These are phyloP conservation scores for Pseudomyrmex sp. DNA, from an alignment of 1,140 invertebrate species.

Conservation along the genomic window DNA sequence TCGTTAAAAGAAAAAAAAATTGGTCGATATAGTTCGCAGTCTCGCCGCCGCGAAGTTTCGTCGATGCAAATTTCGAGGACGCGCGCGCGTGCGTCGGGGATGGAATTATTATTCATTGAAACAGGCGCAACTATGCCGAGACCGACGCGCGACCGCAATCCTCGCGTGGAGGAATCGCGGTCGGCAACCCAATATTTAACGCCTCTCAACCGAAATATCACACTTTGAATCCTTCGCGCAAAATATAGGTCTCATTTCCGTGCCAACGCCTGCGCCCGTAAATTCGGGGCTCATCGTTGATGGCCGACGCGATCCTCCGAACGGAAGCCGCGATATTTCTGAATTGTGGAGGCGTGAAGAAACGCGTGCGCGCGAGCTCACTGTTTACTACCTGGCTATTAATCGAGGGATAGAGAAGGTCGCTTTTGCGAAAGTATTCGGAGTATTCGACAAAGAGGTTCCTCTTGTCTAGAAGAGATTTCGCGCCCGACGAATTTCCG, in stretches of 20 bases:
- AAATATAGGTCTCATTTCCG: constrained; percentile 50
- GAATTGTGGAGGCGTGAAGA: constrained; percentile 41
- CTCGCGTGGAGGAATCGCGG: constrained; percentile 45
- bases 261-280: constrained; percentile 43
- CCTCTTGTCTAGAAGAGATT: too few relatives aligned
- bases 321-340: constrained; percentile 54
- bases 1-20: not conserved
- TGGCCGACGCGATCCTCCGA: constrained; percentile 18
- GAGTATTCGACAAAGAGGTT: too few relatives aligned
- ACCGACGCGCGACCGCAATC: constrained; percentile 9
- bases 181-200: constrained; percentile 59
- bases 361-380: not conserved
- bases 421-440: too few relatives aligned
- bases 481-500: too few relatives aligned
- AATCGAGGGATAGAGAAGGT: not conserved
- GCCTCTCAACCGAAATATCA: constrained; percentile 47
- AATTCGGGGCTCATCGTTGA: constrained; percentile 11
- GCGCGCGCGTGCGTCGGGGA: not conserved
- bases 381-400: constrained; percentile 25
- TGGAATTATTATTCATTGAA: not conserved
- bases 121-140: not conserved
- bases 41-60: too few relatives aligned
- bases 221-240: constrained; percentile 32
- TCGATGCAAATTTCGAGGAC: too few relatives aligned
- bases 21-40: too few relatives aligned